phyloP scores from a whole-genome alignment of 2,797 vertebrate species.

The Bovichtus diacanthus region DNA sequence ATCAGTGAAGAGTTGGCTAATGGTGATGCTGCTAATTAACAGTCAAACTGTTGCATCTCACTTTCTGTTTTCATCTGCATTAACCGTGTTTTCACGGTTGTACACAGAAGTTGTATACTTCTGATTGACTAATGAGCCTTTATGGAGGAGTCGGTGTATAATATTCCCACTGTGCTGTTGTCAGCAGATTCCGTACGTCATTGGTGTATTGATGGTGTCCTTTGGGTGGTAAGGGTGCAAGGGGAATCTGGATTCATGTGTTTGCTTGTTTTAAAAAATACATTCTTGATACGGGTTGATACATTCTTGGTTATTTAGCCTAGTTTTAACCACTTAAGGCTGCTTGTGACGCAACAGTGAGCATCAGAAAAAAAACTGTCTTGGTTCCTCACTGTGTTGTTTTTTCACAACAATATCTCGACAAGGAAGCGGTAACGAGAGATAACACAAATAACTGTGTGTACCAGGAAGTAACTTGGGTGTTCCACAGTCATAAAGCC shows the following conservation, averaged over 20 bases:
- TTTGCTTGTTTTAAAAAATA: constrained; percentile 24
- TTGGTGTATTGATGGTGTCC: constrained; percentile 36
- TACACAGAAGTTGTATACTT: neutral
- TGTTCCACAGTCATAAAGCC: neutral
- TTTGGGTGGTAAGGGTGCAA: constrained; percentile 21
- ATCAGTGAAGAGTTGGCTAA: neutral
- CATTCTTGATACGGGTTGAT: neutral
- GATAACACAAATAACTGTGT: neutral
- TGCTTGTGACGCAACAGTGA: neutral
- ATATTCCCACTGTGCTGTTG: constrained; percentile 46
- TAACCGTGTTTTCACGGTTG: constrained; percentile 21
- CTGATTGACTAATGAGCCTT: constrained; percentile 31
- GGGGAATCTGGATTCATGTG: constrained; percentile 2
- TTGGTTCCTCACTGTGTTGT: neutral
- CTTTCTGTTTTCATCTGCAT: constrained; percentile 16
- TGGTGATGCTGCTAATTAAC: neutral
- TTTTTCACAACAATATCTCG: neutral
- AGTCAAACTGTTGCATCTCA: neutral
- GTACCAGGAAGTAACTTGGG: constrained; percentile 1
- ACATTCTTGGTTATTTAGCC: neutral
- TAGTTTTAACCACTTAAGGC: neutral
- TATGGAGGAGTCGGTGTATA: neutral
- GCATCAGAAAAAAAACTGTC: neutral
- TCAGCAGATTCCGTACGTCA: constrained; percentile 43
- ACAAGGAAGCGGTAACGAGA: constrained; percentile 5